Evolutionary conservation across 2,113 vertebrate genomes (phyloP).

Genomic region (Ictidomys tridecemlineatus): DNA sequence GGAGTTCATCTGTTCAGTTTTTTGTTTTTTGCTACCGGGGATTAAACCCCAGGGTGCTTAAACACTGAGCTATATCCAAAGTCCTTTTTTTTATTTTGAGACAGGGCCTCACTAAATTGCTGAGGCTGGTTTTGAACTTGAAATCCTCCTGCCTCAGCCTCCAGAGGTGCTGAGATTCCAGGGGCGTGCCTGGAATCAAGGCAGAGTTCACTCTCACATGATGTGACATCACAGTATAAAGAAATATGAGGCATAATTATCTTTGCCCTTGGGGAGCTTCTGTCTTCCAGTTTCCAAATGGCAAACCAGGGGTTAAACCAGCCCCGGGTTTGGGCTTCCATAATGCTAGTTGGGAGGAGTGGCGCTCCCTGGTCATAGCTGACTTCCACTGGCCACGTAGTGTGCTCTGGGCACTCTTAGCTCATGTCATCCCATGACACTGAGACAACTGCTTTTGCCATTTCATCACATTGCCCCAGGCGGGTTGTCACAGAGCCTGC

Average conservation of each 20-base stretch:
- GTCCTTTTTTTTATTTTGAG: too few relatives aligned
- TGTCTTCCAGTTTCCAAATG: background rate
- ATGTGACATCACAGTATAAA: background rate
- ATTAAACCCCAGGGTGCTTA: too few relatives aligned
- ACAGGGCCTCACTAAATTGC: too few relatives aligned
- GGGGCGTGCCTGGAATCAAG: fast-evolving
- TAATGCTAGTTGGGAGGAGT: background rate
- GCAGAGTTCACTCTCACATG: background rate
- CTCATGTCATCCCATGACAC: background rate
- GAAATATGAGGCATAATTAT: background rate
- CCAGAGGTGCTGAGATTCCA: too few relatives aligned
- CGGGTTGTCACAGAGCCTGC: background rate
- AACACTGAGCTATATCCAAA: too few relatives aligned
- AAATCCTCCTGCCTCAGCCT: too few relatives aligned
- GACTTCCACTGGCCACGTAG: background rate
- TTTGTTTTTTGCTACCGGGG: too few relatives aligned
- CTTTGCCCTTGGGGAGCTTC: background rate
- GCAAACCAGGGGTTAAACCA: background rate
- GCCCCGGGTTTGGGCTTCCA: background rate
- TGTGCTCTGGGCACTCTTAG: background rate
- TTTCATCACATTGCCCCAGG: background rate
- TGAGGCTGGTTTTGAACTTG: too few relatives aligned
- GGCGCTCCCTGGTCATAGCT: background rate
- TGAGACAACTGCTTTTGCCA: background rate
- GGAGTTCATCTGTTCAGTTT: too few relatives aligned